Evolutionary conservation across 1,140 invertebrate genomes (phyloP).

Genomic region (Aphidius ervi): DNA sequence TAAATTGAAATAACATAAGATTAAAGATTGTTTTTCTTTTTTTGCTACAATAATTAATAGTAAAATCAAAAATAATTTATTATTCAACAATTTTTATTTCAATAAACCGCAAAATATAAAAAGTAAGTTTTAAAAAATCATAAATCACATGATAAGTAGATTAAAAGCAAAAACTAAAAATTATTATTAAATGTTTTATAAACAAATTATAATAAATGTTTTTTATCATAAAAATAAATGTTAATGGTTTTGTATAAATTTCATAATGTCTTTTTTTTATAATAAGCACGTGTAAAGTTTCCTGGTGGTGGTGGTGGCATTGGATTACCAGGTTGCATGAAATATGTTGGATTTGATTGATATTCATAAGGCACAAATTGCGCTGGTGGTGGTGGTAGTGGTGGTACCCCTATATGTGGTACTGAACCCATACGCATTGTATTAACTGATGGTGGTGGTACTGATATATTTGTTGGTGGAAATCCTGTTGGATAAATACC

Average conservation of each 20-base stretch:
- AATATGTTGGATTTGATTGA: constrained; percentile 40
- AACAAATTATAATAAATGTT: too few species aligned
- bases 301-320: constrained; percentile 32
- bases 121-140: too few species aligned
- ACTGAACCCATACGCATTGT: constrained; percentile 39
- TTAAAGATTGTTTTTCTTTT: too few species aligned
- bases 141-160: too few species aligned
- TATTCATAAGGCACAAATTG: constrained; percentile 44
- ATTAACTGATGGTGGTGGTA: constrained; percentile 45
- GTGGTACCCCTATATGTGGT: constrained; percentile 32
- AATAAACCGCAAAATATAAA: too few species aligned
- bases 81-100: too few species aligned
- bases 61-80: too few species aligned
- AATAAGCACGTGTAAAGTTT: constrained; percentile 35
- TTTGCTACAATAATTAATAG: too few species aligned
- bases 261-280: constrained; percentile 31
- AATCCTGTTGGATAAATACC: constrained; percentile 43
- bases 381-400: constrained; percentile 36
- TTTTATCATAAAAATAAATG: not conserved
- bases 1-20: too few species aligned
- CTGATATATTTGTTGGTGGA: constrained; percentile 43
- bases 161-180: too few species aligned
- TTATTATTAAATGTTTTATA: too few species aligned
- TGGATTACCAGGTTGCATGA: constrained; percentile 33
- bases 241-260: not conserved